Conservation (phyloP, 2,797 vertebrate genomes). For the Melanotaenia trifasciata region DNA sequence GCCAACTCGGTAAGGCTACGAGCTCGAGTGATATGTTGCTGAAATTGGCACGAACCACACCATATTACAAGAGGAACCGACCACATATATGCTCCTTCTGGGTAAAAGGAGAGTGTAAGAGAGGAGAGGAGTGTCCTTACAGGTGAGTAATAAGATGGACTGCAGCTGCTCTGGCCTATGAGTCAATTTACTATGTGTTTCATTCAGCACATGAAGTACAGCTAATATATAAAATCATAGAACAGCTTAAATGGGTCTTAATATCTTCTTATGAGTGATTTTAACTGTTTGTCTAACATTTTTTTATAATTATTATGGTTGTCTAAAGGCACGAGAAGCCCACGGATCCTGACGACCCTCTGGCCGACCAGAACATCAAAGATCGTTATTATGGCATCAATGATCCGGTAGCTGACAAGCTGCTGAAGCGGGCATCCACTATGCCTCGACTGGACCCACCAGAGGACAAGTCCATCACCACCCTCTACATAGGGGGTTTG, state of each 20-base stretch:
- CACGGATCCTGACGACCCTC: conserved; percentile 96
- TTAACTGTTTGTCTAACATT: neutral
- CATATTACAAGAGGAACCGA: conserved; percentile 97
- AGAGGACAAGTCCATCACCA: conserved; percentile 97
- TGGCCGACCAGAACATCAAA: conserved; percentile 99
- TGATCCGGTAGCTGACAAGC: conserved; percentile 96
- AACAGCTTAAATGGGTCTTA: neutral
- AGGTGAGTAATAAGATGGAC: conserved; percentile 81
- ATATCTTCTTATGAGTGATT: neutral
- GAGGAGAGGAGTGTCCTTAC: conserved; percentile 98
- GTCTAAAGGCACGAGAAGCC: conserved; percentile 93
- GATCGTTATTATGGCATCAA: conserved; percentile 98
- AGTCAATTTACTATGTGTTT: conserved; percentile 9
- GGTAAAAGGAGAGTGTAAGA: conserved; percentile 99
- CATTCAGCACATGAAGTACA: neutral
- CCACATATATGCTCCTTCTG: conserved; percentile 99
- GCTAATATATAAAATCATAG: neutral
- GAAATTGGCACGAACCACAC: conserved; percentile 96
- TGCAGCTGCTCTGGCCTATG: neutral
- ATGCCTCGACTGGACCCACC: conserved; percentile 97
- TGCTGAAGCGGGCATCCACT: conserved; percentile 94
- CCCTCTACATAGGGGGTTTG: conserved; percentile 94
- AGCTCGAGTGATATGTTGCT: conserved; percentile 97
- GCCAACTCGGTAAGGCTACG: conserved; percentile 92
- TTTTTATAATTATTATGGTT: neutral